Base-by-base conservation (phyloP, 2,888 invertebrate species). In the Sipha maydis region DNA sequence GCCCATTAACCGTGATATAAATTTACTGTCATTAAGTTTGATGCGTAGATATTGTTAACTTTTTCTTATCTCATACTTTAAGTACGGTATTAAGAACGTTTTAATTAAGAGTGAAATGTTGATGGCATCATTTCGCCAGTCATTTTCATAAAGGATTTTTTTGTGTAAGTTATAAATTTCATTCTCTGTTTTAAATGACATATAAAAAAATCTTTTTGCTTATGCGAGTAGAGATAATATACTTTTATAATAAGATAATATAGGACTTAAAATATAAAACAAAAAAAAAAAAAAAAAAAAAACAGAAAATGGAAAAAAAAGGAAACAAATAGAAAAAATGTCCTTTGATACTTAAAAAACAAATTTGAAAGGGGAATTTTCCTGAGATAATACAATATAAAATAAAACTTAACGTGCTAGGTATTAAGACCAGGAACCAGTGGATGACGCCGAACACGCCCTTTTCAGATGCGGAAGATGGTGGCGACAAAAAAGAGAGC, bases 81-180 rank as follows among this genome's bases (percentile, higher is more conserved):
- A n/a, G 11, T 9, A 61, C 73, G 48, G 48, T 11, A 38, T 34
- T 38, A 21, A 75, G 83, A 75, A 19, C n/a, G n/a, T 83, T 83
- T 83, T 73, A 83, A 83, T 83, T 83, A 83, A 75, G 38, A 83
- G 73, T 75, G 28, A 69, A 82, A 71, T 69, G 48, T 38, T 41
- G 69, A 82, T 67, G 67, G 38, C 19, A 9, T 80, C 38, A 82
- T 82, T 82, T 82, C 69, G 67, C 69, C 67, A 69, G 67, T 17
- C 41, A 69, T 79, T 61, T 69, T 69, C n/a, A 82, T 82, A 69
- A 67, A 14, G 3, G 54, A 34, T 82, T 61, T 38, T 61, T 79
- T 38, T 80, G 4, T 1, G 25, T 21, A 21, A 34, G 56, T 56
- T 34, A 79, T 79, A 79, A 56, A 56, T 56, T 56, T 14, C 34